Percentiles rank a stretch among this genome's conserved stretches.
phyloP scores from a whole-genome alignment of 2,888 invertebrate genomes.

The Lymantria monacha region DNA sequence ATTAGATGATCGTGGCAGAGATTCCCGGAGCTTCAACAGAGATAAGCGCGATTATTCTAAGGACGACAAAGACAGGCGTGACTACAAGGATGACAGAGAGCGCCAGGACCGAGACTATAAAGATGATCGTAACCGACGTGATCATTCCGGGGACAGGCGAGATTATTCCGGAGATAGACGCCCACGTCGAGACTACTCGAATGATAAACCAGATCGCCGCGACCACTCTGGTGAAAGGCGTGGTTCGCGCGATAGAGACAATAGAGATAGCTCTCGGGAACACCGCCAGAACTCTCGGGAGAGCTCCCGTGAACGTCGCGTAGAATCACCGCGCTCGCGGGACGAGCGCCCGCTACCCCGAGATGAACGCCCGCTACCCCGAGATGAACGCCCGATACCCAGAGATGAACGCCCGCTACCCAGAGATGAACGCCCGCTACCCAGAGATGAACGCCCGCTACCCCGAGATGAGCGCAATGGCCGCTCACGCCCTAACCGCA shows the following conservation, averaged over 20 bases:
- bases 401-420: background rate
- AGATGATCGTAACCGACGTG: background rate
- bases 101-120: constrained; percentile 27
- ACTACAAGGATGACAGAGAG: constrained; percentile 37
- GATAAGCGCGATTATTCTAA: constrained; percentile 64
- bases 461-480: constrained; percentile 44
- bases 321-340: background rate
- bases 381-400: constrained; percentile 10
- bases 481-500: constrained; percentile 51
- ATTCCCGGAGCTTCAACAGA: constrained; percentile 66
- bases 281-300: constrained; percentile 4
- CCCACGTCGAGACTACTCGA: constrained; percentile 1
- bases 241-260: constrained; percentile 1
- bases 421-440: background rate
- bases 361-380: constrained; percentile 10
- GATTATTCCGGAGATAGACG: background rate
- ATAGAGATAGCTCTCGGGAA: constrained; percentile 15
- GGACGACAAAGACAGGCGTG: constrained; percentile 52
- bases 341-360: background rate
- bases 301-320: background rate
- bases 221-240: constrained; percentile 2
- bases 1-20: constrained; percentile 62
- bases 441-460: background rate
- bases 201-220: background rate
- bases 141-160: background rate